These are phyloP conservation scores for Smutsia temminckii DNA, from an alignment of 2,797 vertebrate genomes.

Conservation along the genomic window DNA sequence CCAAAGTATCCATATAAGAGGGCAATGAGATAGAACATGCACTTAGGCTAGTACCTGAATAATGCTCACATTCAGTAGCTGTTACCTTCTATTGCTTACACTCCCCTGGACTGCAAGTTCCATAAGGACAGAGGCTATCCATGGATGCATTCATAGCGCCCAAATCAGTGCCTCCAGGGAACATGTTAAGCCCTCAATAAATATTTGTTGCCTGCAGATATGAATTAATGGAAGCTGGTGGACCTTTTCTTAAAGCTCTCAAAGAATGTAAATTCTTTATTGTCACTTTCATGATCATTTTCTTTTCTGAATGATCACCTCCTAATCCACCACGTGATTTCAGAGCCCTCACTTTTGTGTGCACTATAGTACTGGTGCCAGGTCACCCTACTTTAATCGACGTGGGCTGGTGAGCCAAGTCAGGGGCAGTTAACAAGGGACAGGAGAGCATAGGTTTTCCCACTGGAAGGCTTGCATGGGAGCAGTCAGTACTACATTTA, in stretches of 20 bases:
- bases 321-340: neutral
- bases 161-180: neutral
- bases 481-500: neutral
- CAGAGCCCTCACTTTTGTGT: neutral
- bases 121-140: neutral
- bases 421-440: neutral
- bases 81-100: neutral
- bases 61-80: fast-evolving
- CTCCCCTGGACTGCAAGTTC: neutral
- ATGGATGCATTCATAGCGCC: neutral
- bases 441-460: neutral
- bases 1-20: neutral
- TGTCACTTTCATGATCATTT: neutral
- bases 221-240: neutral
- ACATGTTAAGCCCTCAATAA: neutral
- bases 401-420: neutral
- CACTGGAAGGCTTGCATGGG: neutral
- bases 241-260: neutral
- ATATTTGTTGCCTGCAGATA: neutral
- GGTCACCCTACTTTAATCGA: neutral
- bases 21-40: neutral
- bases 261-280: neutral
- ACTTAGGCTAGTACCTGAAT: neutral
- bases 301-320: neutral
- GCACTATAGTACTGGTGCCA: neutral